Evolutionary conservation across 2,888 invertebrate species (phyloP).

Genomic region (Netelia melanura): DNA sequence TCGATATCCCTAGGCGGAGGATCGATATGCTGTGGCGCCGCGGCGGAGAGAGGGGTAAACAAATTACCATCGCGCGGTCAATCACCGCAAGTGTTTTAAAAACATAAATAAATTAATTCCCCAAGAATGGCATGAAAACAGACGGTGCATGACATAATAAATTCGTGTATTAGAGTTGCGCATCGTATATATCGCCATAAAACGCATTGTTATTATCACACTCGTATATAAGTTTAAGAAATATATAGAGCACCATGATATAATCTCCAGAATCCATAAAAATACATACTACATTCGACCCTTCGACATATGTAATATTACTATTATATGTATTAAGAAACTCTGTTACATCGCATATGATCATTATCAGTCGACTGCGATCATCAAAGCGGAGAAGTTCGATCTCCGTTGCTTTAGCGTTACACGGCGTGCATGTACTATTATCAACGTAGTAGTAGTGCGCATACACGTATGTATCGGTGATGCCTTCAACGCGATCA

Average conservation of each 20-base stretch:
- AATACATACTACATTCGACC: neutral
- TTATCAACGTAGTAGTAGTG: neutral
- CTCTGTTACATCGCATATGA: neutral
- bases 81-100: neutral
- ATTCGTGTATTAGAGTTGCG: neutral
- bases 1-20: too few species aligned
- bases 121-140: neutral
- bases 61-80: constrained; percentile 33
- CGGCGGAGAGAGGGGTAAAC: neutral
- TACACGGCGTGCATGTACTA: neutral
- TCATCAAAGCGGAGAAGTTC: constrained; percentile 1
- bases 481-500: constrained; percentile 53
- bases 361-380: constrained; percentile 43
- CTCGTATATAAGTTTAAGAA: neutral
- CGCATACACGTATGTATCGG: constrained; percentile 2
- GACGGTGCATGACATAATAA: neutral
- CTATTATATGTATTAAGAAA: neutral
- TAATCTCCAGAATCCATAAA: neutral
- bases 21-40: too few species aligned
- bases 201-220: neutral
- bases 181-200: too few species aligned
- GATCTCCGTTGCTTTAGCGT: constrained; percentile 9
- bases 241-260: neutral
- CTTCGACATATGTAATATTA: neutral
- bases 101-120: constrained; percentile 17